Conservation (phyloP, 2,797 vertebrate genomes). For the Brachyrhaphis roseni region DNA sequence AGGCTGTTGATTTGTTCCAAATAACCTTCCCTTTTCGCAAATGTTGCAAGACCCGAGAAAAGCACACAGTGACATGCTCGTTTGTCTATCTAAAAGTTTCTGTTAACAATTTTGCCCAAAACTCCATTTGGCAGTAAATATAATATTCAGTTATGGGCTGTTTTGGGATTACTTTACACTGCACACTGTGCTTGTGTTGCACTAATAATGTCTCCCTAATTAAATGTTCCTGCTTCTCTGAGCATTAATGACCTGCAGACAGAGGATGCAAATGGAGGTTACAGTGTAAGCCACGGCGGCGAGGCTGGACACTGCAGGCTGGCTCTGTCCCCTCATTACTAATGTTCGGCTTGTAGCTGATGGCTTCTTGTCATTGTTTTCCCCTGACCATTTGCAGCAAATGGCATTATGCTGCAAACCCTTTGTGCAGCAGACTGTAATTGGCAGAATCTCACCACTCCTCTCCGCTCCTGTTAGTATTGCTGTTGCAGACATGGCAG, state of each 20-base stretch:
- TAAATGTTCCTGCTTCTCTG: constrained; percentile 82
- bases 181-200: constrained; percentile 68
- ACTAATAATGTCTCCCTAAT: constrained; percentile 81
- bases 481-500: constrained; percentile 66
- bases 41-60: constrained; percentile 33
- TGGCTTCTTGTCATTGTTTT: constrained; percentile 56
- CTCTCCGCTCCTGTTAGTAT: constrained; percentile 58
- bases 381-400: constrained; percentile 22
- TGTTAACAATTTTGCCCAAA: constrained; percentile 37
- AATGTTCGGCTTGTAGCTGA: constrained; percentile 37
- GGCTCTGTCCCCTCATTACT: constrained; percentile 55
- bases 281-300: constrained; percentile 52
- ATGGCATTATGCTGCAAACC: constrained; percentile 41
- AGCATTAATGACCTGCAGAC: constrained; percentile 81
- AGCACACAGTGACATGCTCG: constrained; percentile 48
- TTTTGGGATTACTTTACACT: constrained; percentile 73
- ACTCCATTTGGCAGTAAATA: constrained; percentile 68
- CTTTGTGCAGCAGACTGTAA: constrained; percentile 56
- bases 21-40: constrained; percentile 33
- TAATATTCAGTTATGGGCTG: constrained; percentile 73
- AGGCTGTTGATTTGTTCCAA: constrained; percentile 47
- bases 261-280: constrained; percentile 66
- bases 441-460: constrained; percentile 61
- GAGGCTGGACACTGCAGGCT: constrained; percentile 58
- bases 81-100: constrained; percentile 65